phyloP scores from a whole-genome alignment of 2,113 vertebrate genomes.

The Peromyscus californicus region DNA sequence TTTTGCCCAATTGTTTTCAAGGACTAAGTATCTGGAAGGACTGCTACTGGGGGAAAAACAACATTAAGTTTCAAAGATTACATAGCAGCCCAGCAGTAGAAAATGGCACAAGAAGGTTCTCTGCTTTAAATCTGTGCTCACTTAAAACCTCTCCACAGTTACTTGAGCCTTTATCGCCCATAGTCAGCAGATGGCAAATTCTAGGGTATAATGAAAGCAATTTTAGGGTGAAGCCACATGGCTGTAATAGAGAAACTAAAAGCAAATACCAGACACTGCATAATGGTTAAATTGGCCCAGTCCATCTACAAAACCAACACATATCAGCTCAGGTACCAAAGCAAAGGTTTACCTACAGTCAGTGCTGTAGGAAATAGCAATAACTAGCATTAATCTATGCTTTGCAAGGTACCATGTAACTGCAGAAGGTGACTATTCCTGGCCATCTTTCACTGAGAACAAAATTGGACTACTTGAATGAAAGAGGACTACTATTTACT shows the following conservation, averaged over 20 bases:
- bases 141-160: constrained; percentile 6
- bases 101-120: constrained; percentile 19
- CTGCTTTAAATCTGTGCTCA: constrained; percentile 42
- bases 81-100: not conserved
- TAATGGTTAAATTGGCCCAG: not conserved
- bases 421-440: not conserved
- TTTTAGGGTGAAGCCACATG: not conserved
- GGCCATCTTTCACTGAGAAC: not conserved
- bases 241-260: not conserved
- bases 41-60: not conserved
- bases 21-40: constrained; percentile 5
- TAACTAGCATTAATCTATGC: not conserved
- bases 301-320: constrained; percentile 2
- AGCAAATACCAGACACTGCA: not conserved
- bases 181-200: constrained; percentile 2
- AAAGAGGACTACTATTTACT: not conserved
- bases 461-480: not conserved
- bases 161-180: constrained; percentile 34
- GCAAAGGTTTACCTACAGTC: not conserved
- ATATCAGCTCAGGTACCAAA: constrained; percentile 24
- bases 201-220: constrained; percentile 1
- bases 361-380: not conserved
- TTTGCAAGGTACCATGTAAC: not conserved
- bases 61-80: constrained; percentile 3
- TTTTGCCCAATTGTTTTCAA: constrained; percentile 64